Base-by-base conservation (phyloP, 1,140 invertebrate species). In the Lanistes nyassanus region DNA sequence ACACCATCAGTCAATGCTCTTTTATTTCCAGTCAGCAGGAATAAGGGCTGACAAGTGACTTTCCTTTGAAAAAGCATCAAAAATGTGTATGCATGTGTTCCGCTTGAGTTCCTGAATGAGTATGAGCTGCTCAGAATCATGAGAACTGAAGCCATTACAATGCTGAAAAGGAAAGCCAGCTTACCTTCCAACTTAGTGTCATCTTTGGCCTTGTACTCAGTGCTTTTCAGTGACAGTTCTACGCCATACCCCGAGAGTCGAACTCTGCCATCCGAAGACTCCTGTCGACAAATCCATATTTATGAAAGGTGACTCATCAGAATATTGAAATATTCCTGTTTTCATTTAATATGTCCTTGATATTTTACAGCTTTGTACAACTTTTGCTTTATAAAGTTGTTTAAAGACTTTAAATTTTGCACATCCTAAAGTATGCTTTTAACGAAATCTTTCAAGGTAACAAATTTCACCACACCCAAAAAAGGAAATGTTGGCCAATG, bases 171-270 rank as follows among this genome's bases (percentile, higher is more conserved):
- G 23, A 67, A 67, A 13, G 37, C 29, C 13, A 26, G 34, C 60
- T 65, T 76, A 89, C 88, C 90, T 90, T 94, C 92, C 16, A 94
- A 92, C 84, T 93, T 92, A 53, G 93, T 92, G 90, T 99, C 98
- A 91, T 99, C 98, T 86, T 98, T 96, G 58, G 97, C 97, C 91
- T 99, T 99, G 85, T 99, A 99, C 90, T 99, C 98, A 0, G 98
- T 99, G 70, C 96, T 99, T 90, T 99, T 99, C 83, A 99, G 95
- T 87, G 98, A 97, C 42, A 99, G 89, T 89, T 99, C 98, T 0
- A 99, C 97, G 42, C 98, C 98, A 91, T 99, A 99, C 2, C 98
- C 98, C 53, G 97, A 97, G 11, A 99, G 91, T 37, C 94, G 80
- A 85, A 86, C 96, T 85, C 89, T 93, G 92, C 83, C 75, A 29